Conservation (phyloP, 2,797 vertebrate genomes). For the Carapus acus region DNA sequence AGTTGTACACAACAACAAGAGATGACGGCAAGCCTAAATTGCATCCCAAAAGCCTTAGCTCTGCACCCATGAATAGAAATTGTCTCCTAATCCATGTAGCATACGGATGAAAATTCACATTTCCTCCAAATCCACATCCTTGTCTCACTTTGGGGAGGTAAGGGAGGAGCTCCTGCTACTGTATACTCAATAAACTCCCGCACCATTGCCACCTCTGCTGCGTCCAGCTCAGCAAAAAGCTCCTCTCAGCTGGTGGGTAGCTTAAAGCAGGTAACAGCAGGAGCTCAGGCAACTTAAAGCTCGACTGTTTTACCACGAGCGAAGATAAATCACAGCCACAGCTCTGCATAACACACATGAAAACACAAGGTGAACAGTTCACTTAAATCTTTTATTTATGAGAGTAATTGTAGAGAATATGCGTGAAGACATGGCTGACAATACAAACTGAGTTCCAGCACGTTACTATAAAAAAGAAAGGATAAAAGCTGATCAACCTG, state of each 20-base stretch:
- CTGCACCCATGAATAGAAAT: not conserved
- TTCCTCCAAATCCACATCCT: not conserved
- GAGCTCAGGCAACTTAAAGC: not conserved
- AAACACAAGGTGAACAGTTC: not conserved
- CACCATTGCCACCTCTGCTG: too few species aligned
- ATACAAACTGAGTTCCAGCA: not conserved
- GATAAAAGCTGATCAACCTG: not conserved
- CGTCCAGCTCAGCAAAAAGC: not conserved
- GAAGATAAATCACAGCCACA: not conserved
- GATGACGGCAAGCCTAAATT: too few species aligned
- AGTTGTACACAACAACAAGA: too few species aligned
- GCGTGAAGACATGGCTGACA: not conserved
- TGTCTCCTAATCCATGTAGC: not conserved
- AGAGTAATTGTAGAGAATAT: not conserved
- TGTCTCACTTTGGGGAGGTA: not conserved
- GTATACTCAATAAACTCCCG: not conserved
- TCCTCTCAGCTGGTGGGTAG: not conserved
- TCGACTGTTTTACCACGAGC: not conserved
- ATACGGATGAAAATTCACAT: not conserved
- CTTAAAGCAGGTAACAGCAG: not conserved
- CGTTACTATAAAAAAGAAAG: not conserved
- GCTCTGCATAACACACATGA: not conserved
- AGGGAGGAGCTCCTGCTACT: not conserved
- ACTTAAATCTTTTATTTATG: not conserved
- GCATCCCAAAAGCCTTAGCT: not conserved